Percentiles rank a stretch among this genome's conserved stretches.
phyloP scores from a whole-genome alignment of 2,797 vertebrate species.

The Bufotes viridis region DNA sequence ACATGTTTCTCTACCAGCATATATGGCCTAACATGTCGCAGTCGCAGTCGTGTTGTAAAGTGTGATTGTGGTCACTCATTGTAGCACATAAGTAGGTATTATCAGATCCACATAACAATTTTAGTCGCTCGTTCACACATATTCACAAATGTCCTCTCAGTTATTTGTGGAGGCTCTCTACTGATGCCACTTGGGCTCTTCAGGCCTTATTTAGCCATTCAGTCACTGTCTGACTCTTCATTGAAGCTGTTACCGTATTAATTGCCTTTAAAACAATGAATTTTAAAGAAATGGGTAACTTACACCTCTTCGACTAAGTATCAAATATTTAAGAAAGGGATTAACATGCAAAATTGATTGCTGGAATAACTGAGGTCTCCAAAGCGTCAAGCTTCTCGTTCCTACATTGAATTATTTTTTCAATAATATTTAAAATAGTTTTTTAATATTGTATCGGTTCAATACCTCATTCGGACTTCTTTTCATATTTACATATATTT shows the following conservation, averaged over 20 bases:
- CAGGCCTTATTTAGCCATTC: neutral
- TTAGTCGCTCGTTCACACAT: neutral
- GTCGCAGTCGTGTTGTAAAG: neutral
- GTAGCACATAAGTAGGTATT: conserved; percentile 2
- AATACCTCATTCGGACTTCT: neutral
- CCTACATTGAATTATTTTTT: neutral
- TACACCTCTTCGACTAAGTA: conserved; percentile 14
- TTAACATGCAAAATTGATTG: conserved; percentile 33
- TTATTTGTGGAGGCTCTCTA: neutral
- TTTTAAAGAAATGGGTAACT: conserved; percentile 24
- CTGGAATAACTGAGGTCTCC: neutral
- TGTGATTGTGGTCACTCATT: conserved; percentile 12
- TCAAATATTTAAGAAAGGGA: conserved; percentile 39
- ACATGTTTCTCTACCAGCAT: neutral
- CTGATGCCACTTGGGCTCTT: conserved; percentile 7
- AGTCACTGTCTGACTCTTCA: neutral
- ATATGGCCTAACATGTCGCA: neutral
- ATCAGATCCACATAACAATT: neutral
- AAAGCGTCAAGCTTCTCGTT: neutral
- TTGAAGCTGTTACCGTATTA: conserved; percentile 12
- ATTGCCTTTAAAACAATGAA: conserved; percentile 21
- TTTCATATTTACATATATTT: neutral
- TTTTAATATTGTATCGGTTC: neutral
- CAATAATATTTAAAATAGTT: neutral
- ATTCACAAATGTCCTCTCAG: neutral